These are phyloP conservation scores for Zingel zingel DNA, from an alignment of 2,113 vertebrate species.

Conservation along the genomic window DNA sequence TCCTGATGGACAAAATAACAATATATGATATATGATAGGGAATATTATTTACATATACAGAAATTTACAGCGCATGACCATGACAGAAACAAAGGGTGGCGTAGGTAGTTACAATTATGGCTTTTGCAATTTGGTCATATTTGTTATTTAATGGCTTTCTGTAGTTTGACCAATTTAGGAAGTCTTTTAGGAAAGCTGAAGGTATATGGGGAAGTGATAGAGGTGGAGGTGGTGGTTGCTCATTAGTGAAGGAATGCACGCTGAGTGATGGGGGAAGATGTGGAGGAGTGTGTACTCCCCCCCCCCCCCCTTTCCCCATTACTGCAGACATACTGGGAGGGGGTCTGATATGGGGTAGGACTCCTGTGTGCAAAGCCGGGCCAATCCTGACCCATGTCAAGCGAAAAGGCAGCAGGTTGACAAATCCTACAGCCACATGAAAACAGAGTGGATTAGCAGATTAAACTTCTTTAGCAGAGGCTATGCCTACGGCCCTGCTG, in stretches of 20 bases:
- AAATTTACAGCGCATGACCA: neutral
- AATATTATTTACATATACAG: neutral
- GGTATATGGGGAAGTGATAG: constrained; percentile 14
- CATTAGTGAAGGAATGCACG: constrained; percentile 81
- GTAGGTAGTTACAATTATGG: neutral
- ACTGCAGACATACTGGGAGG: constrained; percentile 41
- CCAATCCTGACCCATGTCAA: constrained; percentile 72
- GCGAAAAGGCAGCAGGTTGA: constrained; percentile 65
- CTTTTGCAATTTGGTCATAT: neutral
- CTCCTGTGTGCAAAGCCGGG: constrained; percentile 47
- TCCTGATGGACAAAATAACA: neutral
- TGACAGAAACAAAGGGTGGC: neutral
- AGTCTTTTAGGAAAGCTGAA: constrained; percentile 26
- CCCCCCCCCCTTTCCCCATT: too few relatives aligned
- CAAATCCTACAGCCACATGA: constrained; percentile 75
- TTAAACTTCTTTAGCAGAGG: constrained; percentile 58
- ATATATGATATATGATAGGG: neutral
- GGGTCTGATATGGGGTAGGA: constrained; percentile 53
- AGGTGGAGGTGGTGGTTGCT: constrained; percentile 46
- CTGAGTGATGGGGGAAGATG: constrained; percentile 52
- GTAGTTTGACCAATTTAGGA: neutral
- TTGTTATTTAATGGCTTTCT: neutral
- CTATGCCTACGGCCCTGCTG: constrained; percentile 44
- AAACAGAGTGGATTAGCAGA: constrained; percentile 78
- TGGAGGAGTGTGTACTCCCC: constrained; percentile 20